phyloP scores from a whole-genome alignment of 2,113 vertebrate species.

The Willisornis vidua region DNA sequence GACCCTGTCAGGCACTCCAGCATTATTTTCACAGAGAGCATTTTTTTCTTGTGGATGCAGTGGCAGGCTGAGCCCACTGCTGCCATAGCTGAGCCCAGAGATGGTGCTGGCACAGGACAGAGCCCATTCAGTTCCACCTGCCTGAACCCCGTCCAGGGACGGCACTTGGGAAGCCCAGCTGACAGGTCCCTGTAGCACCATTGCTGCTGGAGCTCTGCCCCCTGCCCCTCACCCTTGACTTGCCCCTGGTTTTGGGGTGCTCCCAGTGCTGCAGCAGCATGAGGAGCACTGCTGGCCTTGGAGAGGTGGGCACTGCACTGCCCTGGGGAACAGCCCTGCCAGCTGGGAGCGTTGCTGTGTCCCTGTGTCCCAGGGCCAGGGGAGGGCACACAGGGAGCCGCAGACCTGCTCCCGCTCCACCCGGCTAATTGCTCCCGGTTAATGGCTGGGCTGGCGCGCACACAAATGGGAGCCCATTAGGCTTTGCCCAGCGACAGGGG shows the following conservation, averaged over 20 bases:
- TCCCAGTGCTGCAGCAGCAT: background rate
- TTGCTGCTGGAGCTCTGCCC: background rate
- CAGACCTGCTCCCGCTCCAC: background rate
- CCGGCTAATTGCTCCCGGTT: slow-evolving; percentile 39
- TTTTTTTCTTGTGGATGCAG: background rate
- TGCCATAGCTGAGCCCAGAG: background rate
- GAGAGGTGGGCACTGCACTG: fast-evolving
- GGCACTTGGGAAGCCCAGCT: fast-evolving
- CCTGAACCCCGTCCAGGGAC: background rate
- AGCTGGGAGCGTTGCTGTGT: fast-evolving
- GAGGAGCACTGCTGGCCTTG: fast-evolving
- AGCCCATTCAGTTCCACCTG: fast-evolving
- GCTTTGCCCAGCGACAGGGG: background rate
- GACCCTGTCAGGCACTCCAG: background rate
- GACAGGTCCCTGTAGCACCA: background rate
- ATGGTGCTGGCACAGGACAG: fast-evolving
- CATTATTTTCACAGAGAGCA: background rate
- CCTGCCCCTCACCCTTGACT: background rate
- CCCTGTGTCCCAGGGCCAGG: fast-evolving
- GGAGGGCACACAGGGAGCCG: background rate
- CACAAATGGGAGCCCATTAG: slow-evolving; percentile 60
- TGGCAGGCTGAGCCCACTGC: background rate
- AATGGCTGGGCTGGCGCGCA: slow-evolving; percentile 48
- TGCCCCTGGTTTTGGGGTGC: background rate
- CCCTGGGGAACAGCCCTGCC: background rate